Percentiles rank a stretch among this genome's conserved stretches.
Conservation (phyloP, 2,797 vertebrate species). For the Spinus olivaceus region DNA sequence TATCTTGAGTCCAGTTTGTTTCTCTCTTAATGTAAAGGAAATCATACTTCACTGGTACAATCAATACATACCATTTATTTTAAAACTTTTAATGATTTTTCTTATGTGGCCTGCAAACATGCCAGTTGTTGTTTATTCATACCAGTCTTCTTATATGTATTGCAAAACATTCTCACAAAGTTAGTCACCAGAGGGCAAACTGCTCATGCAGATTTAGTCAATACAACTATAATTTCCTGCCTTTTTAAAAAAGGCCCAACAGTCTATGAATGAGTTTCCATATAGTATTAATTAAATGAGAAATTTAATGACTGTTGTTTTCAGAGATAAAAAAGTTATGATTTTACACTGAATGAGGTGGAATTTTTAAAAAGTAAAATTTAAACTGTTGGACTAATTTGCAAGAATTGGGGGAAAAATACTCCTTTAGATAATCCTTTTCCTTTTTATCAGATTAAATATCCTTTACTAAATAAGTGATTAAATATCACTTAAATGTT, state of each 20-base stretch:
- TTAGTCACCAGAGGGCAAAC: constrained; percentile 56
- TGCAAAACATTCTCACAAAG: not conserved
- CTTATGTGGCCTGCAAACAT: not conserved
- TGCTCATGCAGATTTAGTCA: constrained; percentile 14
- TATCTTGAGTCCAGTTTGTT: not conserved
- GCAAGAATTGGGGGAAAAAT: not conserved
- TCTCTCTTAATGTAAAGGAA: not conserved
- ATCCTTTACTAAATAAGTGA: not conserved
- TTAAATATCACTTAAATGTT: not conserved
- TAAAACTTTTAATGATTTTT: not conserved
- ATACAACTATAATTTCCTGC: not conserved
- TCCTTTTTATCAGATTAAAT: not conserved
- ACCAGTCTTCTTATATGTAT: not conserved
- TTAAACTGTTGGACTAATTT: not conserved
- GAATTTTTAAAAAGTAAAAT: not conserved
- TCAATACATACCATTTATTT: not conserved
- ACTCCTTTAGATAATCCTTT: not conserved
- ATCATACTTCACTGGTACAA: not conserved
- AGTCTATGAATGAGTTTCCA: not conserved
- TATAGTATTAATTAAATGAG: not conserved
- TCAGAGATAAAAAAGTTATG: not conserved
- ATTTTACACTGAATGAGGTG: not conserved
- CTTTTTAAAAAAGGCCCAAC: not conserved
- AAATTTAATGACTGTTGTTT: not conserved
- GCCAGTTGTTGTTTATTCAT: not conserved